Percentiles rank a stretch among this genome's conserved stretches.
phyloP scores from a whole-genome alignment of 2,113 vertebrate species.

The Dicrurus megarhynchus region DNA sequence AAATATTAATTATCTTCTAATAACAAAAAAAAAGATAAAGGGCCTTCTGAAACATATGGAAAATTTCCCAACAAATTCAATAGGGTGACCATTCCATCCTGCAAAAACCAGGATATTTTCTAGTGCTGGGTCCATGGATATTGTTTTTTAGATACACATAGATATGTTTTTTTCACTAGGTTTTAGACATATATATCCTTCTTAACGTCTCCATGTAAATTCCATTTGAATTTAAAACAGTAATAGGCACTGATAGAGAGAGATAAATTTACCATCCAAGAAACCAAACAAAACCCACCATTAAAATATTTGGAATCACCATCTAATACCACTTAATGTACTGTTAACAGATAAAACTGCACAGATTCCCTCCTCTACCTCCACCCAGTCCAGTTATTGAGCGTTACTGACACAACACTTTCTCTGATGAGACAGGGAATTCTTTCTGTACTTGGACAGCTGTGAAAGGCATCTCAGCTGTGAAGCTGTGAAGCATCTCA shows the following conservation, averaged over 20 bases:
- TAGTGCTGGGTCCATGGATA: background rate
- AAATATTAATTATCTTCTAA: background rate
- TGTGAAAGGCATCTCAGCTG: background rate
- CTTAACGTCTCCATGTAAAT: background rate
- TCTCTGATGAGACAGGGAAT: background rate
- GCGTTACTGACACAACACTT: background rate
- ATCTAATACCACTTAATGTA: background rate
- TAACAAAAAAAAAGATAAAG: background rate
- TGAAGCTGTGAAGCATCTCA: background rate
- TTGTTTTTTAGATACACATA: background rate
- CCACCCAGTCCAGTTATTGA: background rate
- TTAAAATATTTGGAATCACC: background rate
- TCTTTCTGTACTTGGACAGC: background rate
- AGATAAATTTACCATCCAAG: background rate
- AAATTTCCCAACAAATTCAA: background rate
- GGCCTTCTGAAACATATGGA: background rate
- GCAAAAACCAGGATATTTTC: background rate
- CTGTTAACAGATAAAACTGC: background rate
- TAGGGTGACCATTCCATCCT: background rate
- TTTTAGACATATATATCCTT: background rate
- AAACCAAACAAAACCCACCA: background rate
- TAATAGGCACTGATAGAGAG: background rate
- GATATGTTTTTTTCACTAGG: background rate
- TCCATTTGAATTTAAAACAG: background rate
- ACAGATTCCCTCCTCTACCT: background rate